Conservation (phyloP, 2,113 vertebrate genomes). For the Balaenoptera acutorostrata region DNA sequence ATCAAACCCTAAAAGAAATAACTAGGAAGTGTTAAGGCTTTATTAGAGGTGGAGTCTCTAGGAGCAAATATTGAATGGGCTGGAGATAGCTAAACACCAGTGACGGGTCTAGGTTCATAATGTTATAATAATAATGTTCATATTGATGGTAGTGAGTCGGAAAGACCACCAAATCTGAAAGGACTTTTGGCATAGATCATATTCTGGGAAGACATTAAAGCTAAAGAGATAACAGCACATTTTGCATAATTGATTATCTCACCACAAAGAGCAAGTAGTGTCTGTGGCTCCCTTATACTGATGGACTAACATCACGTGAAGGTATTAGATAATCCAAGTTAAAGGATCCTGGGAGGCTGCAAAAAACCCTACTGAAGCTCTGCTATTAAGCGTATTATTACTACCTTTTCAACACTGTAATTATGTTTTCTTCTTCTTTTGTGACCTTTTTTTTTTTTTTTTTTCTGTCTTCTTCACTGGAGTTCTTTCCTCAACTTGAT, state of each 20-base stretch:
- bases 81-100: background rate
- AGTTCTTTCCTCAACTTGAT: background rate
- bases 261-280: accelerated
- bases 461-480: background rate
- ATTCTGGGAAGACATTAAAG: background rate
- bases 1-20: background rate
- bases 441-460: background rate
- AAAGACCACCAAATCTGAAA: background rate
- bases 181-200: background rate
- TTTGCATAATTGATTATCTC: background rate
- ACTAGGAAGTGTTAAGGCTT: background rate
- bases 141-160: background rate
- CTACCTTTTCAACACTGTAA: background rate
- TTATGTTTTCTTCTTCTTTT: background rate
- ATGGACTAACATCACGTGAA: accelerated
- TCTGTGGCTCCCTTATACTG: background rate
- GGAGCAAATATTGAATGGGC: background rate
- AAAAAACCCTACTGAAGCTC: background rate
- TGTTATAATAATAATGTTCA: background rate
- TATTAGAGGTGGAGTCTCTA: background rate
- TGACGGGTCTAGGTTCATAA: accelerated
- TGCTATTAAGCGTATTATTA: background rate
- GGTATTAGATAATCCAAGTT: background rate
- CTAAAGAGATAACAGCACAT: background rate
- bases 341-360: background rate